Percentiles rank a stretch among this genome's conserved stretches.
These are phyloP conservation scores for Leguminivora glycinivorella DNA, from an alignment of 1,140 invertebrate species.

Conservation along the genomic window DNA sequence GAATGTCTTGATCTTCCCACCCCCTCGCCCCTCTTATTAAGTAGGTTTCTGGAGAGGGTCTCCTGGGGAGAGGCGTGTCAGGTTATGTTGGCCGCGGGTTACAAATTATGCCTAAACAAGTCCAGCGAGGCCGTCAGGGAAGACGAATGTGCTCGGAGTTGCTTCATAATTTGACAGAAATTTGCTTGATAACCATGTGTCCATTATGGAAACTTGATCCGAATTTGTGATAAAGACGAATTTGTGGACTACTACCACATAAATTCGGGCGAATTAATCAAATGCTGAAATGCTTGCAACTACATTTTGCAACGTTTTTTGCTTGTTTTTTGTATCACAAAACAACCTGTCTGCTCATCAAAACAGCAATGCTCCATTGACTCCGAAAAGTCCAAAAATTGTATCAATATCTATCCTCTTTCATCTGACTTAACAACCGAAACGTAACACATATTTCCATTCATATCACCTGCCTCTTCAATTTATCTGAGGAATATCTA, in stretches of 20 bases:
- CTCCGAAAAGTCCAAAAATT: background rate
- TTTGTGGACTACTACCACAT: too few species aligned
- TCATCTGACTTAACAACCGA: background rate
- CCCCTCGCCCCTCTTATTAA: background rate
- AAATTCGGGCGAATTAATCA: too few species aligned
- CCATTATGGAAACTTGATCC: background rate
- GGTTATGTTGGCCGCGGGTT: constrained; percentile 36
- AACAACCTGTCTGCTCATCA: background rate
- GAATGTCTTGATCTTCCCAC: background rate
- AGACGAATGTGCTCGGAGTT: constrained; percentile 44
- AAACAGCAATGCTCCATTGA: background rate
- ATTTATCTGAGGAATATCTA: background rate
- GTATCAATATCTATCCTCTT: background rate
- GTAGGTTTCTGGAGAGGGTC: background rate
- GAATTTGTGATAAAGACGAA: background rate
- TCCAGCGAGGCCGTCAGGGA: constrained; percentile 45
- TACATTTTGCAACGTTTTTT: too few species aligned
- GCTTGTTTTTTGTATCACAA: background rate
- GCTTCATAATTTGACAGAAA: constrained; percentile 27
- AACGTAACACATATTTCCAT: constrained; percentile 5
- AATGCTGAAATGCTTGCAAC: too few species aligned
- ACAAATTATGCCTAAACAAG: constrained; percentile 51
- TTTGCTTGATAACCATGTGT: constrained; percentile 19
- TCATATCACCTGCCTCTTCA: background rate
- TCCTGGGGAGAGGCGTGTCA: background rate